Conservation (phyloP, 2,888 invertebrate species). For the Leptopterna dolabrata region DNA sequence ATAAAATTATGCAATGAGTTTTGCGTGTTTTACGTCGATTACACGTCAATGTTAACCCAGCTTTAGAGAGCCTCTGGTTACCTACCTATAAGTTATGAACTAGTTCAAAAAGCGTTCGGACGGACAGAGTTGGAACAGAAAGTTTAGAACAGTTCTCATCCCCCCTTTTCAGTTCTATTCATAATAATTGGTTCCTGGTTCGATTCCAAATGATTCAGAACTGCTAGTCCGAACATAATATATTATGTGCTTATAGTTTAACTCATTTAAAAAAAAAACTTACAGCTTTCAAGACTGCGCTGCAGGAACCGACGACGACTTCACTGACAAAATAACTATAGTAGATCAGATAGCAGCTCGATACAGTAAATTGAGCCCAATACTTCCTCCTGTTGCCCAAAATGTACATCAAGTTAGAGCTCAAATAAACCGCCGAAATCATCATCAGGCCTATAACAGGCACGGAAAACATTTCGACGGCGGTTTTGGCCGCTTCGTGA, state of each 20-base stretch:
- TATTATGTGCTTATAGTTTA: not conserved
- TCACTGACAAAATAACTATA: not conserved
- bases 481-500: not conserved
- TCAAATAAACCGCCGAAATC: not conserved
- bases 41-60: too few species aligned
- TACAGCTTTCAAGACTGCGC: not conserved
- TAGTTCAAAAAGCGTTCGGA: too few species aligned
- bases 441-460: not conserved
- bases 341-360: not conserved
- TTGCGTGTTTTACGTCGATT: too few species aligned
- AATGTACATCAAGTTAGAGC: not conserved
- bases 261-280: not conserved
- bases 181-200: too few species aligned
- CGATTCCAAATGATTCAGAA: too few species aligned
- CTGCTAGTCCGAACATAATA: too few species aligned
- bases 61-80: too few species aligned
- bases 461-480: not conserved
- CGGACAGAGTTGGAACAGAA: too few species aligned
- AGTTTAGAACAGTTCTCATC: too few species aligned
- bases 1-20: too few species aligned
- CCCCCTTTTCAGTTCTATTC: too few species aligned
- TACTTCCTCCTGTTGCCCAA: not conserved
- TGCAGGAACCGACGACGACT: not conserved
- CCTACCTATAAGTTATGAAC: too few species aligned
- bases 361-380: not conserved